These are phyloP conservation scores for Cynopterus brachyotis DNA, from an alignment of 2,113 vertebrate species.

Conservation along the genomic window DNA sequence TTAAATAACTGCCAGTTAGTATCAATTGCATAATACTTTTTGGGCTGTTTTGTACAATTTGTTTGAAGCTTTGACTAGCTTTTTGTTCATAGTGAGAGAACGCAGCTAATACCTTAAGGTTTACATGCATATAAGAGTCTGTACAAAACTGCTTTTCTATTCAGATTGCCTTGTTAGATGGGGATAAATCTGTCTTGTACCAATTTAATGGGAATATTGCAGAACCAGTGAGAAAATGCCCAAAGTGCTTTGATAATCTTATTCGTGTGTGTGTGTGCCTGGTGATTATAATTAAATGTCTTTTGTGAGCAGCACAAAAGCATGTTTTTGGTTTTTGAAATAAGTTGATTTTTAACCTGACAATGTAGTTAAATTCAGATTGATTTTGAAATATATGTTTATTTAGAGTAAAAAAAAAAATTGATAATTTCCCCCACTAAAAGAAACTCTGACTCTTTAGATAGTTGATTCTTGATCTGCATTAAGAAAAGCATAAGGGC, in stretches of 20 bases:
- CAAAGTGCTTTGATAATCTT: background rate
- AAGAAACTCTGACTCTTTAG: background rate
- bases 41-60: background rate
- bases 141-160: background rate
- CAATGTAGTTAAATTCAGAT: background rate
- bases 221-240: background rate
- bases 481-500: background rate
- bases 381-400: background rate
- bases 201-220: background rate
- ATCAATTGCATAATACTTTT: background rate
- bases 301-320: background rate
- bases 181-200: background rate
- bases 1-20: background rate
- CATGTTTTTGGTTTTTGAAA: background rate
- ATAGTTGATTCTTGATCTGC: background rate
- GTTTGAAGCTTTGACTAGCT: background rate
- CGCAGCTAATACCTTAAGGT: background rate
- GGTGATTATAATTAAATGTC: background rate
- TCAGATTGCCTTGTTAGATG: conserved; percentile 17
- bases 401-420: background rate
- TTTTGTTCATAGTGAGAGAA: background rate
- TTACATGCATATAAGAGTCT: background rate
- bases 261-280: background rate
- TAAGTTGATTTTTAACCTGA: conserved; percentile 30
- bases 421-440: background rate